These are phyloP conservation scores for Drosophila oshimai DNA, from an alignment of 1,140 invertebrate genomes.

Conservation along the genomic window DNA sequence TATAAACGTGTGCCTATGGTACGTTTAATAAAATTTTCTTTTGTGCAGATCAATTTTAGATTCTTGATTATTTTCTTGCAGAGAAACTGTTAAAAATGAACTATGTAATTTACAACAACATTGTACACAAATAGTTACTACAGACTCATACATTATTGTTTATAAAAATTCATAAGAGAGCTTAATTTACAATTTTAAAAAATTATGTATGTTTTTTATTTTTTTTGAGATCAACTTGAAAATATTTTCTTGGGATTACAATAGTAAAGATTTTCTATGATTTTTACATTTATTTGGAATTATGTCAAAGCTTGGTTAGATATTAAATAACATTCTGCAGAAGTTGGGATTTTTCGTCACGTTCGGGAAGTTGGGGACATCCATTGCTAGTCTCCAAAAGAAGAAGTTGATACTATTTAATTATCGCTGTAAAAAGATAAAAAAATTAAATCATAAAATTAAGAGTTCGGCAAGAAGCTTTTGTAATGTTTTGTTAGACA, in stretches of 20 bases:
- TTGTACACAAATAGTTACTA: neutral
- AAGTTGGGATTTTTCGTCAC: neutral
- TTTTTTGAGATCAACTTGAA: slow-evolving; percentile 72
- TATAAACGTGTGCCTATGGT: slow-evolving; percentile 11
- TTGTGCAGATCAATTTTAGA: slow-evolving; percentile 33
- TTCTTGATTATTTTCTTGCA: slow-evolving; percentile 9
- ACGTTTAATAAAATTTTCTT: neutral
- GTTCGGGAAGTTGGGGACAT: slow-evolving; percentile 1
- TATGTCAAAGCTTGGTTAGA: slow-evolving; percentile 17
- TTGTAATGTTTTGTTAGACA: neutral
- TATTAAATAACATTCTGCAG: slow-evolving; percentile 24
- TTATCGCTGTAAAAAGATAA: slow-evolving; percentile 54
- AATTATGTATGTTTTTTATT: slow-evolving; percentile 30
- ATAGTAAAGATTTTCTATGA: slow-evolving; percentile 3
- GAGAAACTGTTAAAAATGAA: slow-evolving; percentile 1
- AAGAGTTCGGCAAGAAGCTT: slow-evolving; percentile 18
- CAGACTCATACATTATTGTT: neutral
- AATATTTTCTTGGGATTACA: slow-evolving; percentile 36
- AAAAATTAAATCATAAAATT: neutral
- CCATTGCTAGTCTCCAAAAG: slow-evolving; percentile 1
- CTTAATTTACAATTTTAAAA: slow-evolving; percentile 11
- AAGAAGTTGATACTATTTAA: slow-evolving; percentile 17
- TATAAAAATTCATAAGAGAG: slow-evolving; percentile 1
- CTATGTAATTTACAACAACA: slow-evolving; percentile 23
- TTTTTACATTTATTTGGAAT: slow-evolving; percentile 20